These are phyloP conservation scores for Trematocara zebra DNA, from an alignment of 2,113 vertebrate species.

Conservation along the genomic window DNA sequence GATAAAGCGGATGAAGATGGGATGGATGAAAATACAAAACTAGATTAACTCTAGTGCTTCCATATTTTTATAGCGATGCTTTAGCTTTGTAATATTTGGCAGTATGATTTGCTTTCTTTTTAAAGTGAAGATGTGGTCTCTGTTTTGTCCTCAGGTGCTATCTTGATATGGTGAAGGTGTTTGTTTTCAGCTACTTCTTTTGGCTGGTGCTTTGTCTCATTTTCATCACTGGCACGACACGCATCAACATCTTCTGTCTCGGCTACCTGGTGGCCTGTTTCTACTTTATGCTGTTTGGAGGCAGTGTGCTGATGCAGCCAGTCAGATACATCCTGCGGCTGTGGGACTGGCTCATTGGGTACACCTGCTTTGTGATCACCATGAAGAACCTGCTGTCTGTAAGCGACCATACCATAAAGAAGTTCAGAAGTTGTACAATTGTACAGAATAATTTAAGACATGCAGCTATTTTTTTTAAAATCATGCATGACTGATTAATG, in stretches of 20 bases:
- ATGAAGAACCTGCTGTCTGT: conserved; percentile 75
- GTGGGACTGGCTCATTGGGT: conserved; percentile 74
- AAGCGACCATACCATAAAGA: background rate
- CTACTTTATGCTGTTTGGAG: conserved; percentile 74
- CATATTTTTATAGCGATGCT: background rate
- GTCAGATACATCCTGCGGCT: conserved; percentile 63
- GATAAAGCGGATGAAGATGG: too few species aligned
- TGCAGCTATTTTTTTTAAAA: background rate
- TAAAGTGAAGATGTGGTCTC: background rate
- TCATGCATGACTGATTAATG: background rate
- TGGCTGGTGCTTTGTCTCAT: conserved; percentile 79
- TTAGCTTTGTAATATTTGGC: background rate
- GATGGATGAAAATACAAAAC: background rate
- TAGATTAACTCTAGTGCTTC: background rate
- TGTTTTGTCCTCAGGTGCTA: conserved; percentile 60
- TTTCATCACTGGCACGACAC: conserved; percentile 75
- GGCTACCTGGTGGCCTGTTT: conserved; percentile 77
- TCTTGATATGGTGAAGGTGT: conserved; percentile 74
- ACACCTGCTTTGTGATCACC: conserved; percentile 70
- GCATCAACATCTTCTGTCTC: conserved; percentile 71
- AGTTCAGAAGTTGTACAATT: background rate
- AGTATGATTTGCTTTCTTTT: background rate
- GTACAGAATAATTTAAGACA: background rate
- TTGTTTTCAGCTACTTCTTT: conserved; percentile 76
- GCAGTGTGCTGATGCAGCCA: conserved; percentile 70